A percentile compares a stretch with the other conserved stretches of the same genome.
phyloP scores from a whole-genome alignment of 2,797 vertebrate species.

The Mionectes olivaceus region DNA sequence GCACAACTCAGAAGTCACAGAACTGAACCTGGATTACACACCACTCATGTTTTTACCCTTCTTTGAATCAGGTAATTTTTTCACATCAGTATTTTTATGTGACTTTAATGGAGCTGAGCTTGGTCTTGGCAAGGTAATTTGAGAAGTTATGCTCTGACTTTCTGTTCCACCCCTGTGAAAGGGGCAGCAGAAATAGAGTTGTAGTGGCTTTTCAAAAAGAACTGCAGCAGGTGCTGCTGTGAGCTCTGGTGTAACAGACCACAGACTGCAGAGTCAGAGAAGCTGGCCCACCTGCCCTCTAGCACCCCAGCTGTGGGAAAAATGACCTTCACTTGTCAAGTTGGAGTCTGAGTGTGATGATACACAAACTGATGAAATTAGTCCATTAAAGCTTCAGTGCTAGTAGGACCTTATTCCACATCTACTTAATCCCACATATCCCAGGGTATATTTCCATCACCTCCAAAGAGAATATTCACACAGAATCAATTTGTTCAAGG shows the following conservation, averaged over 20 bases:
- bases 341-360: background rate
- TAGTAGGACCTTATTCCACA: background rate
- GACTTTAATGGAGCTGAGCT: background rate
- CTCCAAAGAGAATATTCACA: background rate
- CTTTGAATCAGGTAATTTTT: background rate
- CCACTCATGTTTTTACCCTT: fast-evolving
- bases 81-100: background rate
- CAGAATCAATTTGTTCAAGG: background rate
- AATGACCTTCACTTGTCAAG: background rate
- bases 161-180: background rate
- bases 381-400: background rate
- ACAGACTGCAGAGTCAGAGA: background rate
- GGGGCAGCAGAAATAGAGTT: background rate
- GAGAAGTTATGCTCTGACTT: background rate
- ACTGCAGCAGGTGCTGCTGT: background rate
- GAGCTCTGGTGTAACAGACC: background rate
- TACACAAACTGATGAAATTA: background rate
- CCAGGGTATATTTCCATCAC: background rate
- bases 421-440: background rate
- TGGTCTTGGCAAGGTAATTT: background rate
- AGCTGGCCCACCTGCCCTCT: background rate
- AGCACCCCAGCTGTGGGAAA: background rate
- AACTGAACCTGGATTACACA: background rate
- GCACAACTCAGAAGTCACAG: background rate
- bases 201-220: background rate